A percentile compares a stretch with the other conserved stretches of the same genome.
Evolutionary conservation across 2,888 invertebrate genomes (phyloP).

Genomic region (Endomychus coccineus): DNA sequence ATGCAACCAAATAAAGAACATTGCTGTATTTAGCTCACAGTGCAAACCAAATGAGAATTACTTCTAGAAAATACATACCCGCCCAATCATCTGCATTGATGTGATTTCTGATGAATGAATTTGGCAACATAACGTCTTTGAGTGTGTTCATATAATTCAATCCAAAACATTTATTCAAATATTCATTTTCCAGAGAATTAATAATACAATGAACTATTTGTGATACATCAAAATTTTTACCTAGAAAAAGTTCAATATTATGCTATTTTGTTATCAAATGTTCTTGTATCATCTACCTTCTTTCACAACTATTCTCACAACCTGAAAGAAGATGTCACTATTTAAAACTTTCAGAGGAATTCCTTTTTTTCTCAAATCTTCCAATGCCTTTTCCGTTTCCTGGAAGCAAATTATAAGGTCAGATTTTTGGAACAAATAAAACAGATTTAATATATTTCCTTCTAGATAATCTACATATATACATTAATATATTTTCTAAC

Average conservation of each 20-base stretch:
- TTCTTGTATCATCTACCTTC: conserved; percentile 20
- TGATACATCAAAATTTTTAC: conserved; percentile 22
- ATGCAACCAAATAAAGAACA: too few species aligned
- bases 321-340: conserved; percentile 23
- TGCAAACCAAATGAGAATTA: conserved; percentile 32
- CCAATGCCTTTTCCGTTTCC: conserved; percentile 24
- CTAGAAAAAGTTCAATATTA: conserved; percentile 15
- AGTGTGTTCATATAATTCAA: conserved; percentile 52
- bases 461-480: too few species aligned
- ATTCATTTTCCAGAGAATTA: conserved; percentile 25
- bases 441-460: too few species aligned
- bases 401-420: conserved; percentile 14
- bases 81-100: conserved; percentile 51
- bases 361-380: conserved; percentile 23
- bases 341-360: conserved; percentile 17
- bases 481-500: too few species aligned
- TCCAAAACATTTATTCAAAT: conserved; percentile 38
- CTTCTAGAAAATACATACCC: conserved; percentile 44
- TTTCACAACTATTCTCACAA: conserved; percentile 23
- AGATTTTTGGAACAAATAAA: too few species aligned
- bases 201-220: conserved; percentile 26
- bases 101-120: conserved; percentile 46
- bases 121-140: conserved; percentile 49
- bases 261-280: conserved; percentile 2
- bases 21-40: too few species aligned